Conservation (phyloP, 2,888 invertebrate genomes). For the Pollenia griseotomentosa region DNA sequence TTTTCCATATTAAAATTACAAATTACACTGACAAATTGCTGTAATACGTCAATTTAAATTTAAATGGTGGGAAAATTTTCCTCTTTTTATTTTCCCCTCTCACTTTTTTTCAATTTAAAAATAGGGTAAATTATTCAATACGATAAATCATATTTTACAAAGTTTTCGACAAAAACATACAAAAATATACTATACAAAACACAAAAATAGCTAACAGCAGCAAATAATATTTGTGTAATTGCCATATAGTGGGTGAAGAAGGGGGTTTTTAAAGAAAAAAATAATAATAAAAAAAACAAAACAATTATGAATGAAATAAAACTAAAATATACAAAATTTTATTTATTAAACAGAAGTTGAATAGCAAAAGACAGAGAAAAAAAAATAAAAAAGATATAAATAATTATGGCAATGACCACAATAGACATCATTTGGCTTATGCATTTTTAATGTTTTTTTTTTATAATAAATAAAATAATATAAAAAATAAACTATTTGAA, state of each 20-base stretch:
- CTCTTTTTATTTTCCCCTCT: not conserved
- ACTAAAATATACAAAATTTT: conserved; percentile 6
- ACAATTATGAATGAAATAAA: conserved; percentile 33
- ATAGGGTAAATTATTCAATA: not conserved
- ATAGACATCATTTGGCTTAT: conserved; percentile 4
- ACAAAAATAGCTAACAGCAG: not conserved
- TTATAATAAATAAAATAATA: no score
- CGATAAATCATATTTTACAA: not conserved
- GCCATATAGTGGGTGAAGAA: not conserved
- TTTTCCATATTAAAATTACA: not conserved
- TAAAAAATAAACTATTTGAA: no score
- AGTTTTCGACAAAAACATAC: not conserved
- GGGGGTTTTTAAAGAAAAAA: not conserved
- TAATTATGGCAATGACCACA: conserved; percentile 23
- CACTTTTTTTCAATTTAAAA: not conserved
- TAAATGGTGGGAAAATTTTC: not conserved
- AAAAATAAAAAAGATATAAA: not conserved
- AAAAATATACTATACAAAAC: not conserved
- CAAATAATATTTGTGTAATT: conserved; percentile 11
- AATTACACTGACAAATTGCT: not conserved
- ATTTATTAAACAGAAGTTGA: conserved; percentile 8
- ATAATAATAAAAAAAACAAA: not conserved
- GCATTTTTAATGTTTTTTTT: not conserved
- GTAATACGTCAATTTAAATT: conserved; percentile 11
- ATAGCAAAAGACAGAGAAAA: not conserved